Base-by-base conservation (phyloP, 1,140 invertebrate species). In the Aphelinus certus region DNA sequence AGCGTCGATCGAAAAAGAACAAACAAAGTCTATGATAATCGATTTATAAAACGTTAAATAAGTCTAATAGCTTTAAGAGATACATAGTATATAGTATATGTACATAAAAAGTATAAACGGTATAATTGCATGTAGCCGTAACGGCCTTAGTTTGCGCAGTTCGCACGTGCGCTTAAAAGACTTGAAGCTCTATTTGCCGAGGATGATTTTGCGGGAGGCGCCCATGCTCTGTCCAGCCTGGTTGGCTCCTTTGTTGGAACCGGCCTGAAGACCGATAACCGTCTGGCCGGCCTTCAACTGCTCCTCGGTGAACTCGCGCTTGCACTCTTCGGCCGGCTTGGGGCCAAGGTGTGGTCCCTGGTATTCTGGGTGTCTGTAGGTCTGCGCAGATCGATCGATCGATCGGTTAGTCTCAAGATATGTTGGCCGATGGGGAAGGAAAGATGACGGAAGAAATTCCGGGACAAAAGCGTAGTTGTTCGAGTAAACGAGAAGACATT, bases 181-280 rank as follows among this genome's bases (percentile, higher is more conserved):
- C 6, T 9, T 7, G 48, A 63, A 46, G 26, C 51, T 83, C 82
- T 89, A 95, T 87, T 95, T 96, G 85, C 94, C 94, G 61, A 95
- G 89, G 71, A 95, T 92, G 80, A 95, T 95, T 86, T 95, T 95
- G 65, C 94, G 90, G 7, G 91, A 92, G 61, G 97, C 97, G 5
- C 97, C 97, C 75, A 98, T 94, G 88, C 93, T 98, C 82, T 96
- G 92, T 26, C 97, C 97, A 1, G 94, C 92, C 83, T 97, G 95
- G 1, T 92, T 93, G 4, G 96, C 96, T 56, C 96, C 92, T 82
- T 96, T 95, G 89, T 98, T 98, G 66, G 93, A 93, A 61, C 97
- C 97, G 68, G 95, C 95, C 87, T 98, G 97, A 0, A 98, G 91
- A 76, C 96, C 96, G 78, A 98, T 96, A 42, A 97, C 91, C 1